These are phyloP conservation scores for Orthosia gothica DNA, from an alignment of 2,888 invertebrate genomes.

Conservation along the genomic window DNA sequence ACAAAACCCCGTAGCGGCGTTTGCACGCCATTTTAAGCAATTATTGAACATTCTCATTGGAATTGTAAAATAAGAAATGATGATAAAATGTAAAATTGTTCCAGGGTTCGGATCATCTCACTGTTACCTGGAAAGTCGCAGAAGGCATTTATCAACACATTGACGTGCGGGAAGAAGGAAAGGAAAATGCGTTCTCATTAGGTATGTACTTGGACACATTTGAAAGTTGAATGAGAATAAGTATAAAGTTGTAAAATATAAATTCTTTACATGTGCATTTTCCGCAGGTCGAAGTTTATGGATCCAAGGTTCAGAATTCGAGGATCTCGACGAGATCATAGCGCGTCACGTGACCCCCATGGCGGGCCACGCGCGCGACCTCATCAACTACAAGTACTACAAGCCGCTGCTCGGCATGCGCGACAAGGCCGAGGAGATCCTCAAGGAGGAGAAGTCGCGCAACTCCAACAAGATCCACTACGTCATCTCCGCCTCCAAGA, in stretches of 20 bases:
- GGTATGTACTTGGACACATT: constrained; percentile 90
- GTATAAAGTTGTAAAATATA: too few species aligned
- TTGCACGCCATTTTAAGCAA: too few species aligned
- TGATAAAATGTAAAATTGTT: constrained; percentile 53
- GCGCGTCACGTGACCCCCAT: constrained; percentile 99
- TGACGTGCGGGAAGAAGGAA: constrained; percentile 98
- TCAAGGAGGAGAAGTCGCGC: constrained; percentile 97
- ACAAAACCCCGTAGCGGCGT: too few species aligned
- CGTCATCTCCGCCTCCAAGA: constrained; percentile 95
- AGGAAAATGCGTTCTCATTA: constrained; percentile 98
- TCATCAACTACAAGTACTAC: constrained; percentile 98
- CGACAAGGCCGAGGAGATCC: constrained; percentile 96
- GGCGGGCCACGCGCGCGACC: constrained; percentile 98
- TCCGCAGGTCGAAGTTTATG: constrained; percentile 92
- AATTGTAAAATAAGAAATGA: neutral
- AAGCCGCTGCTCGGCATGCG: constrained; percentile 95
- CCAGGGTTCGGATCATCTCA: constrained; percentile 97
- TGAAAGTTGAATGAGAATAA: neutral
- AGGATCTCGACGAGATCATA: constrained; percentile 99
- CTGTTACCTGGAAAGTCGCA: constrained; percentile 99
- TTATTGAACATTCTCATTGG: neutral
- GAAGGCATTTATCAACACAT: constrained; percentile 99
- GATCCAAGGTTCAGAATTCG: constrained; percentile 98
- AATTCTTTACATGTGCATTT: neutral
- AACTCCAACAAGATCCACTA: constrained; percentile 97